Evolutionary conservation across 2,797 vertebrate species (phyloP), one percentile per base, ranked within the genome.

Genomic region (Halcyon chelicuti): DNA sequence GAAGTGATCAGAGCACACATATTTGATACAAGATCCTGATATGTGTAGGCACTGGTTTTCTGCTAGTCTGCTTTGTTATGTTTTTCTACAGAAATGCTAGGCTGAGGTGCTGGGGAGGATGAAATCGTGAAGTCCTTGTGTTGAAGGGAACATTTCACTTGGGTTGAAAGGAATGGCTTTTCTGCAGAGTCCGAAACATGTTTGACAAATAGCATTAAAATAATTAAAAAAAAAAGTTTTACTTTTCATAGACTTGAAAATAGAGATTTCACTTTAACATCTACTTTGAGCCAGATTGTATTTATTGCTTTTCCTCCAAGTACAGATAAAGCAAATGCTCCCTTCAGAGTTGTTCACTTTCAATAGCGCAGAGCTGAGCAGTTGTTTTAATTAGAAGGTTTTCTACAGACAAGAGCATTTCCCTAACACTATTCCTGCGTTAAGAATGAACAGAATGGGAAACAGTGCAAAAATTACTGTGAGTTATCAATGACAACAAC

Each of bases 291-390:
- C 31, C 55, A 72, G 47, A 72, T 7, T 78, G 51, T 33, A 62
- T 72, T 88, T 86, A 95, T 44, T 94, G 88, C 82, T 83, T 94
- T 89, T 91, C 71, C 63, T 79, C 49, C 61, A 70, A 0, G 1
- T 82, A 76, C 75, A 89, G 52, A 89, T 76, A 78, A 93, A 96
- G 83, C 71, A 94, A 95, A 90, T 65, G 77, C 75, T 96, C 93
- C 91, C 93, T 87, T 93, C 80, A 82, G 94, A 94, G 71, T 20
- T 95, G 91, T 93, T 94, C 87, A 75, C 86, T 93, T 88, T 93
- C 90, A 84, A 26, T 9, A 93, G 73, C 0, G 0, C 70, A 93
- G 76, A 95, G 76, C 47, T 15, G 23, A 87, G 83, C 37, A 77
- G 80, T 74, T 95, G 90, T 84, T 95, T 94, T 91, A 94, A 93